Base-by-base conservation (phyloP, 2,888 invertebrate species). In the Phengaris arion region DNA sequence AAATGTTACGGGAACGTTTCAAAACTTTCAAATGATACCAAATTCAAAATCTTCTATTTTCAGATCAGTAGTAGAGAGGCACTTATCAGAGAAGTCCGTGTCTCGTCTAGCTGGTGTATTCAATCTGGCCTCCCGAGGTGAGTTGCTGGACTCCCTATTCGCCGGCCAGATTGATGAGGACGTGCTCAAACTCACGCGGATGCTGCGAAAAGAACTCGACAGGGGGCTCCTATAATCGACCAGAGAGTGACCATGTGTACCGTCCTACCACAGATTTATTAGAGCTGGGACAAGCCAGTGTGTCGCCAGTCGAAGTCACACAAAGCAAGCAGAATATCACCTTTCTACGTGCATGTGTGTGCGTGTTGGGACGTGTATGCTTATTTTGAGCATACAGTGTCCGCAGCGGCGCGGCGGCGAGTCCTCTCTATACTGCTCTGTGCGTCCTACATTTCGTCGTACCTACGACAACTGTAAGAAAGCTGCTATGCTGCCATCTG, bases 41-140 rank as follows among this genome's bases (percentile, higher is more conserved):
- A n/a, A 13, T 57, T 48, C 69, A 76, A 9, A 15, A 54, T n/a
- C n/a, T 15, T 72, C 35, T 22, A 57, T 59, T 87, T 86, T 6
- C 90, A 95, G 96, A 81, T 92, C 94, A 59, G 95, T 98, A 59
- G 96, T 98, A 74, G 95, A 95, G 82, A 94, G 96, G 52, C 98
- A 98, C 84, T 94, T 98, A 4, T 97, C 98, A 5, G 97, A 97
- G 81, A 98, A 98, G 86, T 97, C 97, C 0, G 94, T 97, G 59
- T 94, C 95, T 2, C 94, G 98, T 3, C 96, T 98, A 76, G 97
- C 97, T 77, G 95, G 96, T 75, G 96, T 98, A 12, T 98, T 98
- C 80, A 83, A 87, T 0, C 85, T 93, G 10, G 92, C 89, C 0
- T 91, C 92, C 0, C 85, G 92, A 48, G 90, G 87, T 6, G 93